Base-by-base conservation (phyloP, 2,888 invertebrate genomes). In the Julus scandinavius region DNA sequence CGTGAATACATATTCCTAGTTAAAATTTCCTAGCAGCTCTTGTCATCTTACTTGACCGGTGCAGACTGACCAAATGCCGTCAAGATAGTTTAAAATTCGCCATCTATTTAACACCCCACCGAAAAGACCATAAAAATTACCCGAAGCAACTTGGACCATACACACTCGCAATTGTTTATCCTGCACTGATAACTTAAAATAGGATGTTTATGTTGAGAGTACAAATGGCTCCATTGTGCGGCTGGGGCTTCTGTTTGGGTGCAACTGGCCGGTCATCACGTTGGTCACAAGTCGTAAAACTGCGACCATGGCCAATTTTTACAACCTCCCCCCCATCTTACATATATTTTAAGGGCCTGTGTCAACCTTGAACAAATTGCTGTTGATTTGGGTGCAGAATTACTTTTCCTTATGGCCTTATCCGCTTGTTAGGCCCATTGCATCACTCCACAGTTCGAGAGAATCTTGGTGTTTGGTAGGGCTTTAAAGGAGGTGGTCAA, bases 401-500 rank as follows among this genome's bases (percentile, higher is more conserved):
- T 72, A 29, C 72, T 72, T 72, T 72, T 29, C 29, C 72, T 29
- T 72, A 11, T 72, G 72, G 72, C 72, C 72, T 72, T 72, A 11
- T 11, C 11, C n/a, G 54, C 54, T 54, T 54, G 54, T 54, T 54
- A 54, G 13, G 58, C 11, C 29, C 20, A 72, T 72, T 72, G 72
- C 72, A 72, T 72, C 72, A 72, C 29, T 72, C 4, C n/a, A n/a
- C 7, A 7, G 54, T 54, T 54, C 0, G 2, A 13, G 54, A 13
- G 54, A 54, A 54, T 3, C 54, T 54, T 3, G 3, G 3, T 54
- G 54, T 45, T 29, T 15, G 11, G 13, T n/a, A 54, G 58, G n/a
- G 72, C 72, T n/a, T n/a, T 72, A 29, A 63, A 63, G 72, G 29
- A 29, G 72, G 72, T 72, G 72, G 29, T 72, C 72, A 72, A 72